Evolutionary conservation across 2,888 invertebrate genomes (phyloP), one percentile per base, ranked within the genome.

Genomic region (Acleris holmiana): DNA sequence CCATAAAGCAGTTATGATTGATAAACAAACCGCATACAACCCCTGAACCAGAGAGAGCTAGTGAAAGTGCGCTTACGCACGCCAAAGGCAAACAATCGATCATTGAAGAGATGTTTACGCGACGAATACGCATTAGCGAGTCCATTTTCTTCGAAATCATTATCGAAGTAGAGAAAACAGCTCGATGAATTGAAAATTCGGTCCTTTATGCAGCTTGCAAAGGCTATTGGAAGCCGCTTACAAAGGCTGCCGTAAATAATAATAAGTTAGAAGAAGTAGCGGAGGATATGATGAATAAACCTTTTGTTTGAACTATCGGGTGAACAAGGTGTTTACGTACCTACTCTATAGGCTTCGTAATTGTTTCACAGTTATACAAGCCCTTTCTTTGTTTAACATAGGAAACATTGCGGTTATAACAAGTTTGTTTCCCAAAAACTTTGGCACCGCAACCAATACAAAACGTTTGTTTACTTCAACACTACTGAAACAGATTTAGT

Each of bases 21-120:
- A 23, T 53, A 54, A 44, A 50, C 50, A 65, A 59, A 65, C 60
- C 47, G 49, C 59, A 59, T 47, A 60, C 54, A 44, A 60, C 65
- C 60, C 65, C 60, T 65, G 65, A 44, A 49, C 64, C 50, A 65
- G 59, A 60, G 65, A 65, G 60, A 65, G 65, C 54, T 21, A 47
- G 65, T 18, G 65, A 65, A 60, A 65, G 59, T 44, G 55, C 51
- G 51, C 19, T 15, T 19, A 48, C 41, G 46, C 56, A 57, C 50
- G 51, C 56, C 56, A 29, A 29, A 46, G 46, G 15, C 65, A 60
- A 65, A 65, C 60, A 65, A 60, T 60, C 59, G 29, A 44, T 21
- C 18, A 65, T 65, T 60, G 55, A 65, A 21, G 55, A 54, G 21
- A 46, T 53, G 48, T 50, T 50, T 55, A 50, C 55, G 50, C 53